These are phyloP conservation scores for Temnothorax rugatulus DNA, from an alignment of 2,888 invertebrate genomes.

Conservation along the genomic window DNA sequence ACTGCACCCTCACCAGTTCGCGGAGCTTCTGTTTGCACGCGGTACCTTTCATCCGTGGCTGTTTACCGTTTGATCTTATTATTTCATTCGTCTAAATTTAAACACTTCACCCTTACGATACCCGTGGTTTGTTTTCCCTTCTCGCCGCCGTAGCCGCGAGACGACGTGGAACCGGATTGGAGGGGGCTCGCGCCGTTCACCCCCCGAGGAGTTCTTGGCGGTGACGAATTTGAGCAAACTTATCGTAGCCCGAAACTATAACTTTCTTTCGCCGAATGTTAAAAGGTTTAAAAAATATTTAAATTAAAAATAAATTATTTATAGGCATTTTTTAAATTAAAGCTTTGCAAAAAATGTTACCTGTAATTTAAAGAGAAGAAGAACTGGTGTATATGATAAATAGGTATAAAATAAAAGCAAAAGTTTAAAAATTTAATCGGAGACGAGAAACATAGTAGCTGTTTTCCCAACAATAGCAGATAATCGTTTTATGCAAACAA, in stretches of 20 bases:
- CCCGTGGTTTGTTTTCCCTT: slow-evolving; percentile 44
- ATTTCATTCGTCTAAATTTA: slow-evolving; percentile 85
- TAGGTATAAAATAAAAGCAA: not conserved
- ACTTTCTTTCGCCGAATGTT: not conserved
- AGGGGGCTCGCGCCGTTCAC: not conserved
- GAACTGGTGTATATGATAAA: not conserved
- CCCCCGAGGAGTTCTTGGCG: not conserved
- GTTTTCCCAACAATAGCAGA: not conserved
- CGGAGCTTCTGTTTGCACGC: slow-evolving; percentile 79
- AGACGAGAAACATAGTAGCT: not conserved
- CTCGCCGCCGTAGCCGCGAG: slow-evolving; percentile 57
- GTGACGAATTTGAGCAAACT: not conserved
- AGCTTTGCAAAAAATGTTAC: not conserved
- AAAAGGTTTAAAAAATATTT: not conserved
- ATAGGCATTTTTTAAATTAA: not conserved
- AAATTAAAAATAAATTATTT: not conserved
- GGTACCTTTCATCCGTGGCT: slow-evolving; percentile 79
- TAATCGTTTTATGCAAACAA: not conserved
- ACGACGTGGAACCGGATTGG: slow-evolving; percentile 55
- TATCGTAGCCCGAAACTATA: not conserved
- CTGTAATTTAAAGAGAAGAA: not conserved
- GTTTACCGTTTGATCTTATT: slow-evolving; percentile 85
- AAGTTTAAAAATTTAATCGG: not conserved
- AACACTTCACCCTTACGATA: slow-evolving; percentile 78
- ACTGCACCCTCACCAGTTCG: slow-evolving; percentile 66